Base-by-base conservation (phyloP, 2,113 vertebrate species). In the Paratilapia polleni region DNA sequence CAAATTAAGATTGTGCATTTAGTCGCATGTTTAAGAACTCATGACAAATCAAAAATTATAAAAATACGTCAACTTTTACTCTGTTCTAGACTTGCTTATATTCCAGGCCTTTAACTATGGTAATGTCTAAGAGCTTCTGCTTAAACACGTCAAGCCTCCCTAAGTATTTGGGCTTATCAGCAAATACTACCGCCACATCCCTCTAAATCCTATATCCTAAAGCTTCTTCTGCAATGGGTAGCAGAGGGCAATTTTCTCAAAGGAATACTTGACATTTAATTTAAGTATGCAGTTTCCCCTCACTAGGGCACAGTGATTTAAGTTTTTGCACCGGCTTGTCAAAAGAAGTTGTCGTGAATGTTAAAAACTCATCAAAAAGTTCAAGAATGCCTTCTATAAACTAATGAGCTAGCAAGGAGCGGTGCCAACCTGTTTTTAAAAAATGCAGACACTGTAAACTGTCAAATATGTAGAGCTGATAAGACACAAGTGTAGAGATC, bases 231-330 rank as follows among this genome's bases (percentile, higher is more conserved):
- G 34, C 66, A 64, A 12, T 14, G 5, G 26, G 10, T 43, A 31
- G n/a, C 3, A 88, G 47, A 70, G 47, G 28, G 31, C 2, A 2
- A 77, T 83, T 77, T 80, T 62, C 75, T 86, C 57, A 84, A 82
- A 88, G 81, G 79, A 83, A 88, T 70, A 89, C 78, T 78, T 86
- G 85, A 82, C 85, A 84, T 84, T 84, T 83, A 63, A 85, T 81
- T 77, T 77, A 64, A 76, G 66, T 38, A 58, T 58, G 81, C 91
- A 75, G 70, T 84, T 82, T 85, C 34, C 36, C 57, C 34, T 87
- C 22, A 57, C 68, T 47, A 28, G 56, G 64, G 77, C 41, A n/a
- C 70, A 78, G 70, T 2, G 2, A 59, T 84, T 87, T 62, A 74
- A 24, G 5, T 54, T 81, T 83, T 59, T 80, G 36, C 56, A 78